A percentile compares a stretch with the other conserved stretches of the same genome.
phyloP scores from a whole-genome alignment of 2,113 vertebrate species.

The Cavia porcellus region DNA sequence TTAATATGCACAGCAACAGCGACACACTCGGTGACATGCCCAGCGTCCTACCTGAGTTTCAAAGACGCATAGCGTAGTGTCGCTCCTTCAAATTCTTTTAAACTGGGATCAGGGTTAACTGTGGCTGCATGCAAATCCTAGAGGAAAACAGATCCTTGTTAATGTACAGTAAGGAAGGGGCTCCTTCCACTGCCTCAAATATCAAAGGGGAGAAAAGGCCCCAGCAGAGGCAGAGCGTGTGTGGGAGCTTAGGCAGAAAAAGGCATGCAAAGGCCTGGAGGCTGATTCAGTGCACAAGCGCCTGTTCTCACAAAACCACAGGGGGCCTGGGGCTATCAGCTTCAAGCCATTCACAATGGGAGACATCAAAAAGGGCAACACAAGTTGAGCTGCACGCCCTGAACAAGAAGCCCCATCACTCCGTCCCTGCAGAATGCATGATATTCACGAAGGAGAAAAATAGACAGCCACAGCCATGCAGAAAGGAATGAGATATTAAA shows the following conservation, averaged over 20 bases:
- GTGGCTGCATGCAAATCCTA: conserved; percentile 96
- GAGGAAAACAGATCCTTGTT: conserved; percentile 77
- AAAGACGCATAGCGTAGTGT: conserved; percentile 96
- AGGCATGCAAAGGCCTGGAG: conserved; percentile 86
- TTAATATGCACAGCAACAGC: neutral
- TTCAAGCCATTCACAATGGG: conserved; percentile 79
- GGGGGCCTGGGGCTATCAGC: conserved; percentile 72
- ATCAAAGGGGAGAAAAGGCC: conserved; percentile 82
- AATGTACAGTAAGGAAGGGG: neutral
- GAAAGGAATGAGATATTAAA: conserved; percentile 81
- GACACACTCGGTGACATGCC: fast-evolving
- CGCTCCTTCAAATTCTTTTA: conserved; percentile 97
- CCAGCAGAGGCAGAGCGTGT: conserved; percentile 82
- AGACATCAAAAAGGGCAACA: conserved; percentile 78
- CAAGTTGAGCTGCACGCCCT: conserved; percentile 80
- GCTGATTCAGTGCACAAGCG: conserved; percentile 80
- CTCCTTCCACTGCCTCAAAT: conserved; percentile 39
- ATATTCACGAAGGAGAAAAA: conserved; percentile 80
- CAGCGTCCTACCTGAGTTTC: conserved; percentile 93
- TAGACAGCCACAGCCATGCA: conserved; percentile 90
- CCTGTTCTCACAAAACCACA: conserved; percentile 68
- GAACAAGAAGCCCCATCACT: conserved; percentile 80
- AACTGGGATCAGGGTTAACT: conserved; percentile 95
- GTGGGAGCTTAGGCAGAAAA: conserved; percentile 78
- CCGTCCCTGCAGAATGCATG: conserved; percentile 83